These are phyloP conservation scores for Daphoenositta chrysoptera DNA, from an alignment of 2,113 vertebrate species.

Conservation along the genomic window DNA sequence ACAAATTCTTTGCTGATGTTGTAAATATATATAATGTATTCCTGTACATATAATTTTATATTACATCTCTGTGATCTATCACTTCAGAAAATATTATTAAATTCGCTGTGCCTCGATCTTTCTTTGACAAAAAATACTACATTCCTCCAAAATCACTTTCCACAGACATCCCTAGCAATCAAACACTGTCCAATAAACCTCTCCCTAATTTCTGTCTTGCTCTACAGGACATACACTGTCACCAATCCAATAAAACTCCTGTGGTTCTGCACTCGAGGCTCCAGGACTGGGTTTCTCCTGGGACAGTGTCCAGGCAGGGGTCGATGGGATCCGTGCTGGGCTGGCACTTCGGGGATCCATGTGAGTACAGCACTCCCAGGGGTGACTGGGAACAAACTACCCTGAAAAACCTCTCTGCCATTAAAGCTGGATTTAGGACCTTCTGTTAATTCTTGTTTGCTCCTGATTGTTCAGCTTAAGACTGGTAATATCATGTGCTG, in stretches of 20 bases:
- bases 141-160: neutral
- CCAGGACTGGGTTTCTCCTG: neutral
- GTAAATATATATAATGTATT: neutral
- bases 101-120: neutral
- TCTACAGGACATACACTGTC: neutral
- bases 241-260: neutral
- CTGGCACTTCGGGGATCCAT: neutral
- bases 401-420: neutral
- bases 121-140: neutral
- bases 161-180: neutral
- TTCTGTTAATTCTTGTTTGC: neutral
- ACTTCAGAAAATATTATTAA: neutral
- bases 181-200: neutral
- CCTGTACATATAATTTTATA: neutral
- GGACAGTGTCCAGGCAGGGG: neutral
- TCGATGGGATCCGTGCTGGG: accelerated
- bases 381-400: neutral
- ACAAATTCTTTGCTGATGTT: neutral
- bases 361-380: neutral
- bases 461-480: neutral
- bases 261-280: neutral
- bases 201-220: neutral
- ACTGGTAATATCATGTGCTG: neutral
- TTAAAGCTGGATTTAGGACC: neutral
- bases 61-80: neutral